These are phyloP conservation scores for Choreutis nemorana DNA, from an alignment of 2,888 invertebrate species.

Conservation along the genomic window DNA sequence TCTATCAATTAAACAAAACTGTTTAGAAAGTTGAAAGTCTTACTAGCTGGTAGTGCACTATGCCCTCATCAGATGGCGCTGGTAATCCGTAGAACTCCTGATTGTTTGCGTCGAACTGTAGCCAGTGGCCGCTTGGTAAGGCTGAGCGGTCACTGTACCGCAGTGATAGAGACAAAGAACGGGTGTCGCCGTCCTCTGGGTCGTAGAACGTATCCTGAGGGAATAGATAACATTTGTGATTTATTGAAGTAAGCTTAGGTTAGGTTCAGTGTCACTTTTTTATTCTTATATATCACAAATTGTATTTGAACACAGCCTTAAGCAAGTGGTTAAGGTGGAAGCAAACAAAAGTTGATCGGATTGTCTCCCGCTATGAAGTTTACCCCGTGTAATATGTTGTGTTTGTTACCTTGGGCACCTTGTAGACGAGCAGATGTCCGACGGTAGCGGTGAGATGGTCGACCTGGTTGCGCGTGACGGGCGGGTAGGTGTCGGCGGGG, in stretches of 20 bases:
- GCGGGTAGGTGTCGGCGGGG: slow-evolving; percentile 73
- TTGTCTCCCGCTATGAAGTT: too few relatives aligned
- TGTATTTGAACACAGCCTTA: too few relatives aligned
- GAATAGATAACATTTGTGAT: neutral
- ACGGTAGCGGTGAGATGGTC: slow-evolving; percentile 84
- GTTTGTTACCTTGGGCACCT: slow-evolving; percentile 76
- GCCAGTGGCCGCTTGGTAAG: slow-evolving; percentile 77
- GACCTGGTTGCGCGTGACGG: slow-evolving; percentile 84
- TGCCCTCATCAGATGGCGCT: slow-evolving; percentile 73
- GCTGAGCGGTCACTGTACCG: slow-evolving; percentile 75
- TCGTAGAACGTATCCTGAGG: slow-evolving; percentile 87
- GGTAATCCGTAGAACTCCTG: slow-evolving; percentile 92
- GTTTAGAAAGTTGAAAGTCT: too few relatives aligned
- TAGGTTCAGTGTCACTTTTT: too few relatives aligned
- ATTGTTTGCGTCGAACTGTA: slow-evolving; percentile 88
- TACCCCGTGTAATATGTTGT: too few relatives aligned
- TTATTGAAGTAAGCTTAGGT: neutral
- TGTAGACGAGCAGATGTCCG: slow-evolving; percentile 81
- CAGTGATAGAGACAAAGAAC: slow-evolving; percentile 75
- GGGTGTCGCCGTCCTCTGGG: slow-evolving; percentile 81
- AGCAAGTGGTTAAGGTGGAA: too few relatives aligned
- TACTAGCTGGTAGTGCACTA: slow-evolving; percentile 80
- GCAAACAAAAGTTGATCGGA: too few relatives aligned
- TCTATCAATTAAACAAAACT: too few relatives aligned
- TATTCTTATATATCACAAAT: too few relatives aligned